Conservation (phyloP, 1,140 invertebrate species). For the Dreissena polymorpha region DNA sequence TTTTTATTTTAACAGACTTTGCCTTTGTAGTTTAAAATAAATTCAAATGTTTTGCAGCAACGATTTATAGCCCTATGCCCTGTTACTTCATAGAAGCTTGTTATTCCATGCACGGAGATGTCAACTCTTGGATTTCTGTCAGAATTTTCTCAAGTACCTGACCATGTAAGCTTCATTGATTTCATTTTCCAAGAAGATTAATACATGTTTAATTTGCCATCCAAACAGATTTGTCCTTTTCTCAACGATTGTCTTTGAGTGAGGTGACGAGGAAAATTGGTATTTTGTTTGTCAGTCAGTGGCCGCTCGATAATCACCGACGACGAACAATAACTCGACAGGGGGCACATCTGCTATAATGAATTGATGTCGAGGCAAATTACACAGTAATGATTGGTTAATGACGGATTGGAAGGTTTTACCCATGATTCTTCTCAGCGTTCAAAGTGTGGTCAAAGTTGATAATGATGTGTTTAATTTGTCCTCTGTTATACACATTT, state of each 20-base stretch:
- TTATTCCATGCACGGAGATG: too few species aligned
- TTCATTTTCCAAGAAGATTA: slow-evolving; percentile 31
- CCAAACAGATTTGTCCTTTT: slow-evolving; percentile 47
- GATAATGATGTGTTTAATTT: slow-evolving; percentile 7
- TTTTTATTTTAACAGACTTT: too few species aligned
- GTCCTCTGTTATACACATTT: background rate
- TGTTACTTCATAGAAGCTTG: too few species aligned
- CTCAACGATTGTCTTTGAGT: slow-evolving; percentile 24
- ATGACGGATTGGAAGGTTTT: slow-evolving; percentile 37
- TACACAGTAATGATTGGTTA: slow-evolving; percentile 56
- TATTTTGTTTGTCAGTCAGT: slow-evolving; percentile 51
- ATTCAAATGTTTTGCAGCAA: too few species aligned
- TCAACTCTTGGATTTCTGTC: background rate
- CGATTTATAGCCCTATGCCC: too few species aligned
- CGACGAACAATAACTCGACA: slow-evolving; percentile 28
- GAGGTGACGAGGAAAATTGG: slow-evolving; percentile 49
- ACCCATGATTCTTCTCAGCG: slow-evolving; percentile 38
- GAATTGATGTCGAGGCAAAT: slow-evolving; percentile 51
- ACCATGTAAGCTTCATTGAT: slow-evolving; percentile 28
- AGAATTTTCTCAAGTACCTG: slow-evolving; percentile 5
- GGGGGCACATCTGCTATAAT: slow-evolving; percentile 50
- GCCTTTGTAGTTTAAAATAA: too few species aligned
- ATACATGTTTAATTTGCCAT: slow-evolving; percentile 48
- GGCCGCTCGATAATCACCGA: slow-evolving; percentile 30
- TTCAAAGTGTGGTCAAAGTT: slow-evolving; percentile 3